phyloP scores from a whole-genome alignment of 2,113 vertebrate genomes.

The Stegastes partitus region DNA sequence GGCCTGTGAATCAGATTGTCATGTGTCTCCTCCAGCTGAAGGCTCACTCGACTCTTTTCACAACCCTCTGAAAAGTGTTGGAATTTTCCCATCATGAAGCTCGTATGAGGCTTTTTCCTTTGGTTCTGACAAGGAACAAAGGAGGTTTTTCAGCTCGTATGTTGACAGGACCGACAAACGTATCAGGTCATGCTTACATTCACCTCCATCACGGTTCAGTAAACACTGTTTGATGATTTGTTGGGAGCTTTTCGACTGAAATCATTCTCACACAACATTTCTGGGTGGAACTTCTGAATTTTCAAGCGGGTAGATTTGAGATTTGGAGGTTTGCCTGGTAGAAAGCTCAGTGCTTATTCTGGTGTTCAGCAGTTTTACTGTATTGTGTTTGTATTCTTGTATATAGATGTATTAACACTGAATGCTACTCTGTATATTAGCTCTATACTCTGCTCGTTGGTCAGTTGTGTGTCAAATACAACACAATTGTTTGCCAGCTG shows the following conservation, averaged over 20 bases:
- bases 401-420: too few relatives aligned
- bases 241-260: not conserved
- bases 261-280: not conserved
- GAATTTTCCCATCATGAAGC: not conserved
- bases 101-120: not conserved
- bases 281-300: not conserved
- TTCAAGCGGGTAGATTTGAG: too few relatives aligned
- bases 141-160: not conserved
- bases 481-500: too few relatives aligned
- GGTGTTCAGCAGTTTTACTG: too few relatives aligned
- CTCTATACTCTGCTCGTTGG: too few relatives aligned
- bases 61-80: not conserved
- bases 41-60: not conserved
- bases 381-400: too few relatives aligned
- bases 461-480: too few relatives aligned
- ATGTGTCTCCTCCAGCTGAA: slow-evolving; percentile 8
- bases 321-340: too few relatives aligned
- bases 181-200: slow-evolving; percentile 16
- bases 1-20: not conserved
- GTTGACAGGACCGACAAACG: slow-evolving; percentile 6
- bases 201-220: slow-evolving; percentile 27
- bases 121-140: not conserved
- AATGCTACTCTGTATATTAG: too few relatives aligned
- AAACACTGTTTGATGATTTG: slow-evolving; percentile 35
- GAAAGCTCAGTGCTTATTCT: too few relatives aligned